A percentile compares a stretch with the other conserved stretches of the same genome.
Evolutionary conservation across 2,797 vertebrate genomes (phyloP).

Genomic region (Dendrocincla tyrannina): DNA sequence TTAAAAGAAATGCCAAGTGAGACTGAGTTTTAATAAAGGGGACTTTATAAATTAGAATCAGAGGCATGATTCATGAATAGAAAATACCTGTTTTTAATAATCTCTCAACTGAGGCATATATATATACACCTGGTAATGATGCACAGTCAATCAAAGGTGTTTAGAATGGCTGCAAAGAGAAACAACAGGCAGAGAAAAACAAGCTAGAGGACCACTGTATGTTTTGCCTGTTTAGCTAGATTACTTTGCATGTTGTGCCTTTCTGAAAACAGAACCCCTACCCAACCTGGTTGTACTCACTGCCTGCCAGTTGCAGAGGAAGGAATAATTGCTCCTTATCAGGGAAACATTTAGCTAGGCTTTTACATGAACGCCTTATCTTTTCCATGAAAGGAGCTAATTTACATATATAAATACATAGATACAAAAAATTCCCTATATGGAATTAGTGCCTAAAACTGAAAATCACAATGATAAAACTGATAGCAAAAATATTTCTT

Average conservation of each 20-base stretch:
- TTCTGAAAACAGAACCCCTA: not conserved
- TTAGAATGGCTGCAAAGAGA: not conserved
- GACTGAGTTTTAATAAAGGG: not conserved
- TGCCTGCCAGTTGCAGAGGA: not conserved
- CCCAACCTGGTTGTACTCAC: not conserved
- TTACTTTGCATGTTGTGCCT: not conserved
- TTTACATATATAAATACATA: no score
- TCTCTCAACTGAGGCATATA: not conserved
- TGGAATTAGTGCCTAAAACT: not conserved
- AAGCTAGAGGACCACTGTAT: not conserved
- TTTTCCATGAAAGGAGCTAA: not conserved
- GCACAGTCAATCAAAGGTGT: not conserved
- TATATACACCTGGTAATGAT: not conserved
- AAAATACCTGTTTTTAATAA: not conserved
- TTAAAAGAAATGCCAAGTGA: not conserved
- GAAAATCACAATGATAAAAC: not conserved
- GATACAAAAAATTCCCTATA: fast-evolving
- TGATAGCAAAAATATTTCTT: not conserved
- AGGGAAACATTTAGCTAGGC: not conserved
- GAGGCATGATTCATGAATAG: not conserved
- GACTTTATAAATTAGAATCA: not conserved
- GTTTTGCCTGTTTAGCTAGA: not conserved
- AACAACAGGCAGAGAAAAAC: not conserved
- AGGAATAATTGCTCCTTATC: not conserved
- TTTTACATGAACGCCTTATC: not conserved